Base-by-base conservation (phyloP, 1,140 invertebrate genomes). In the Pemphigus obesinymphae region DNA sequence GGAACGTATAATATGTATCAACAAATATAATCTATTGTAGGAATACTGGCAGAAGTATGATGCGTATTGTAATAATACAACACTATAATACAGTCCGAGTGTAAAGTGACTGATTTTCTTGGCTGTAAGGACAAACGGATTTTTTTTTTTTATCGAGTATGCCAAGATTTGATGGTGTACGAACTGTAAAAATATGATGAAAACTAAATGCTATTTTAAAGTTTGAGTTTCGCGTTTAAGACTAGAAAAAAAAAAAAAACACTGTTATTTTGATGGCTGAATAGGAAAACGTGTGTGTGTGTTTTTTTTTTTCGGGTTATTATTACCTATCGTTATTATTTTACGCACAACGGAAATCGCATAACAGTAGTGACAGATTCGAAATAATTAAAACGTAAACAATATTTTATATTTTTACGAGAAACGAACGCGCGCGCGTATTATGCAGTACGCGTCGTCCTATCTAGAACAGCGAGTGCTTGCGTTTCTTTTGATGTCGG, bases 341-440 rank as follows among this genome's bases (percentile, higher is more conserved):
- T n/a, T n/a, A n/a, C n/a, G 13, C 37, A 29, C 37, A 17, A 26
- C 40, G 68, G 68, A 70, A 70, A 70, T 70, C 37, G 66, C 17
- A 23, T 34, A 37, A n/a, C 43, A 20, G 15, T 63, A 34, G 45
- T 8, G 43, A 13, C 70, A 20, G 17, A 34, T 48, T 29, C 15
- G 23, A 72, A n/a, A 72, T n/a, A 23, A 31, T 13, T 68, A 68
- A 40, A 11, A 50, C 43, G 26, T 73, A 73, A 73, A 73, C 70
- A 50, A 73, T 73, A 50, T 73, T 73, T 73, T 15, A 73, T 50
- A 73, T 31, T 31, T 29, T 48, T 73, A 73, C 70, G 43, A 48
- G 43, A 31, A 31, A 48, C n/a, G n/a, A n/a, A n/a, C n/a, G n/a
- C n/a, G n/a, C n/a, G n/a, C n/a, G n/a, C n/a, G n/a, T n/a, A n/a